Evolutionary conservation across 1,140 invertebrate species (phyloP).

Genomic region (Manduca sexta): DNA sequence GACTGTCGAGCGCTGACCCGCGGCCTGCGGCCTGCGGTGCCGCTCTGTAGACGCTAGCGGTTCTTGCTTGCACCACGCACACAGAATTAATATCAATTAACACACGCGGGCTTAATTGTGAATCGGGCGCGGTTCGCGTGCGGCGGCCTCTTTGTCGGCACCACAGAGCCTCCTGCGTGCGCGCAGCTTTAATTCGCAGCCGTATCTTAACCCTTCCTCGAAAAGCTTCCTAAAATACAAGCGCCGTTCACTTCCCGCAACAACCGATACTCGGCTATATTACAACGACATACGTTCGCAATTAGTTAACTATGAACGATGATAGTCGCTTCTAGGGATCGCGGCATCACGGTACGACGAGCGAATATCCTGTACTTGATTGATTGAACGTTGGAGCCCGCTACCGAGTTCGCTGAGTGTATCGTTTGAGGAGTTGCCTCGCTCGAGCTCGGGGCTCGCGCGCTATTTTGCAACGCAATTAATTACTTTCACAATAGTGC

Average conservation of each 20-base stretch:
- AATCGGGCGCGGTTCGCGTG: conserved; percentile 64
- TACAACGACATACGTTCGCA: conserved; percentile 22
- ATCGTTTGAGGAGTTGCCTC: neutral
- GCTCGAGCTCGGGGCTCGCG: neutral
- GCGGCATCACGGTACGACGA: conserved; percentile 60
- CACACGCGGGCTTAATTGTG: conserved; percentile 69
- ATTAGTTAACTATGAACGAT: conserved; percentile 17
- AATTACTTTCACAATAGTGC: neutral
- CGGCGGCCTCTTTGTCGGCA: conserved; percentile 65
- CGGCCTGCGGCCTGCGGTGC: too few relatives aligned
- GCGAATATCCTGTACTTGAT: conserved; percentile 63
- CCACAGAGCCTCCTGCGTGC: conserved; percentile 27
- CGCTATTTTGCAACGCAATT: neutral
- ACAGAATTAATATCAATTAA: conserved; percentile 70
- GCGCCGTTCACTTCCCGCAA: conserved; percentile 37
- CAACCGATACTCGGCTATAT: conserved; percentile 34
- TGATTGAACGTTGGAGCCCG: conserved; percentile 22
- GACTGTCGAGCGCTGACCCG: too few relatives aligned
- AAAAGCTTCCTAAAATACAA: conserved; percentile 70
- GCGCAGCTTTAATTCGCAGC: conserved; percentile 52
- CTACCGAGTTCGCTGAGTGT: neutral
- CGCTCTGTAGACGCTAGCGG: conserved; percentile 15
- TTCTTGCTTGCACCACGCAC: conserved; percentile 42
- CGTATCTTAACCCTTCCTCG: conserved; percentile 51
- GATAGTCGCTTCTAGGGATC: conserved; percentile 35